These are phyloP conservation scores for Microdon myrmicae DNA, from an alignment of 2,888 invertebrate species.

Conservation along the genomic window DNA sequence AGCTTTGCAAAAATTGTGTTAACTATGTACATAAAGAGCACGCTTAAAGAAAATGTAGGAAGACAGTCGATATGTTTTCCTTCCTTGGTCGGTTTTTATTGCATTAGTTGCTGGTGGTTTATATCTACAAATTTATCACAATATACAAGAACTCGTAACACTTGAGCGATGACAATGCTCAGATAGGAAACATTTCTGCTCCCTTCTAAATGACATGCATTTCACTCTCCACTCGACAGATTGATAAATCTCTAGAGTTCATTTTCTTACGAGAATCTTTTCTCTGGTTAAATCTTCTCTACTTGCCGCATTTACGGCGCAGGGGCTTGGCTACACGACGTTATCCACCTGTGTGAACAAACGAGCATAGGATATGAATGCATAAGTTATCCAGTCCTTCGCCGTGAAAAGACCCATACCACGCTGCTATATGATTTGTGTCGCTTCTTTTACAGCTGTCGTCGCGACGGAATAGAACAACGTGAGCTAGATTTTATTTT, in stretches of 20 bases:
- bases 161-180: too few relatives aligned
- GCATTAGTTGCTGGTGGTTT: too few relatives aligned
- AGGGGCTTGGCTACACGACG: not conserved
- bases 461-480: conserved; percentile 14
- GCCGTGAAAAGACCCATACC: conserved; percentile 13
- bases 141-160: too few relatives aligned
- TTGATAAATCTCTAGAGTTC: conserved; percentile 50
- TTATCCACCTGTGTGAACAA: conserved; percentile 15
- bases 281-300: conserved; percentile 25
- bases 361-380: conserved; percentile 7
- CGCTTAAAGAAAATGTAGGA: too few relatives aligned
- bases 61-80: too few relatives aligned
- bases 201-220: conserved; percentile 46
- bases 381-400: conserved; percentile 24
- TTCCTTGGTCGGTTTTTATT: too few relatives aligned
- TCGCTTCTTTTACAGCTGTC: conserved; percentile 7
- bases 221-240: conserved; percentile 51
- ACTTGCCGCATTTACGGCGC: conserved; percentile 10
- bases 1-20: too few relatives aligned
- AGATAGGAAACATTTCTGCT: too few relatives aligned
- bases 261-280: conserved; percentile 46
- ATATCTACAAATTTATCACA: too few relatives aligned
- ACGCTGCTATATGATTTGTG: conserved; percentile 26
- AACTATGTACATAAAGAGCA: too few relatives aligned
- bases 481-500: conserved; percentile 23